Base-by-base conservation (phyloP, 2,797 vertebrate species). In the Coranthus polyacanthus region DNA sequence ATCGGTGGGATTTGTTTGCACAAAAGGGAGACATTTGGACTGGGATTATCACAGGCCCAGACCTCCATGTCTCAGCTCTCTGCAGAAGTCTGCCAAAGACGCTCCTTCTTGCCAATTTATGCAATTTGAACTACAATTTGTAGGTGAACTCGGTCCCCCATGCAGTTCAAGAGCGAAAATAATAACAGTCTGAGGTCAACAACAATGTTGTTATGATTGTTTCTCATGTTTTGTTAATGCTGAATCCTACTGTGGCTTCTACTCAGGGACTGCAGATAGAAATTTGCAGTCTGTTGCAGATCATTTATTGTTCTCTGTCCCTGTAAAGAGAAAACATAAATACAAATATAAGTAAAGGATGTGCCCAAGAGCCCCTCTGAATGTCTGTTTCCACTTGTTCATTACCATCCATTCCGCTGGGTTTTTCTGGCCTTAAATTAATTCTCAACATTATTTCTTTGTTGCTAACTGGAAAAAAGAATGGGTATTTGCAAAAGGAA, bases 11-110 rank as follows among this genome's bases (percentile, higher is more conserved):
- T 85, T 81, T 81, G 83, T 87, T 87, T 84, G 77, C 78, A 83
- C 70, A 88, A 84, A 86, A 81, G 76, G 75, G 64, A 83, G 77
- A 77, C 83, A 75, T 89, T 91, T 88, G 87, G 83, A 81, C 84
- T 3, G 52, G 71, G 82, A 85, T 84, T 85, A 91, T 84, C 84
- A 75, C 63, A 51, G 67, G 41, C 64, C 75, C 82, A 83, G 85
- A 86, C 83, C 79, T 72, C 85, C 70, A 9, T 73, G 78, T 82
- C 71, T 78, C 64, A 53, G 75, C 75, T 70, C 53, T 34, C 38
- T 22, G 64, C 55, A 24, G 36, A 41, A 58, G 58, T 3, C 50
- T 69, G 82, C 81, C 85, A 82, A 51, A 69, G 58, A 79, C 13
- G 64, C 46, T 52, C 3, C 29, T 32, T 7, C 13, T 12, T 24